Percentiles rank a stretch among this genome's conserved stretches.
Conservation (phyloP, 2,888 invertebrate species). For the Onchidella celtica region DNA sequence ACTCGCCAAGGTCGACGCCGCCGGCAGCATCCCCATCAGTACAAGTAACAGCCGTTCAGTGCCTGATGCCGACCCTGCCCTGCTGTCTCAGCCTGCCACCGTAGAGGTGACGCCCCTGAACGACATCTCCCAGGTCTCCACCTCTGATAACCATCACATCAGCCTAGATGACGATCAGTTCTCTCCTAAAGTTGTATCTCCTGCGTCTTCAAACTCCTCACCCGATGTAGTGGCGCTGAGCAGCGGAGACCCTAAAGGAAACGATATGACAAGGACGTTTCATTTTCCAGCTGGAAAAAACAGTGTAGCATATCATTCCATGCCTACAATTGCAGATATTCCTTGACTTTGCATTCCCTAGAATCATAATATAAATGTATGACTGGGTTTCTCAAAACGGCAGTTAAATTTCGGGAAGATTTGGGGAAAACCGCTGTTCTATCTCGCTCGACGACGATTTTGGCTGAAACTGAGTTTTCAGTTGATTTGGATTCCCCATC, state of each 20-base stretch:
- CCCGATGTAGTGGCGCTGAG: slow-evolving; percentile 1
- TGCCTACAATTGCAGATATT: slow-evolving; percentile 34
- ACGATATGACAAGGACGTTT: slow-evolving; percentile 13
- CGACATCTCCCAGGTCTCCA: not conserved
- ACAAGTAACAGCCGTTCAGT: not conserved
- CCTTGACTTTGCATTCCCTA: not conserved
- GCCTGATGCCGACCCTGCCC: not conserved
- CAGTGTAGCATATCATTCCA: slow-evolving; percentile 35
- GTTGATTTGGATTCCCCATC: no score
- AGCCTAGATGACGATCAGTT: not conserved
- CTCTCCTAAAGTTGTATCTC: not conserved
- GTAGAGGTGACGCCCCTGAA: slow-evolving; percentile 34
- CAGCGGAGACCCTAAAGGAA: not conserved
- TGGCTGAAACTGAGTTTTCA: no score
- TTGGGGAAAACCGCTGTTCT: no score
- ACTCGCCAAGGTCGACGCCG: not conserved
- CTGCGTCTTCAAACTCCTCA: slow-evolving; percentile 24
- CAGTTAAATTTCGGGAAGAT: no score
- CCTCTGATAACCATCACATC: not conserved
- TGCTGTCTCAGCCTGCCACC: slow-evolving; percentile 8
- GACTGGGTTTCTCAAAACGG: no score
- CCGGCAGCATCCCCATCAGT: not conserved
- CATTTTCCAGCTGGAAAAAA: slow-evolving; percentile 4
- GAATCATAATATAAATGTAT: no score
- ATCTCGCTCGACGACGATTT: no score